Evolutionary conservation across 2,888 invertebrate genomes (phyloP).

Genomic region (Loripinus fragilis): DNA sequence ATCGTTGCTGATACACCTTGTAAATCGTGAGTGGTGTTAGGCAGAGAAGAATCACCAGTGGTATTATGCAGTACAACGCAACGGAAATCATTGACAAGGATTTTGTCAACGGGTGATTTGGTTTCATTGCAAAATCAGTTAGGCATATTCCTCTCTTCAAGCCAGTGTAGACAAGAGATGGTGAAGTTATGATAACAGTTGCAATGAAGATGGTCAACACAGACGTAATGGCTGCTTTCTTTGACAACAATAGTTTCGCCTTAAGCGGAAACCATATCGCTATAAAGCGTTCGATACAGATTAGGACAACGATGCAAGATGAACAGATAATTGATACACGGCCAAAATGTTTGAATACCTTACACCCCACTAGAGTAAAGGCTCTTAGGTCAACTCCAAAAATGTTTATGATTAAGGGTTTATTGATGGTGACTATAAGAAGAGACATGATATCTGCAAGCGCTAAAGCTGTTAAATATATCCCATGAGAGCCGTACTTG

Average conservation of each 20-base stretch:
- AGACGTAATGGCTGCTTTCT: conserved; percentile 30
- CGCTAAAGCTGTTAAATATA: conserved; percentile 57
- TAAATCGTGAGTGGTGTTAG: conserved; percentile 57
- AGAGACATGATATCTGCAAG: conserved; percentile 58
- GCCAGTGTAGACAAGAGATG: conserved; percentile 52
- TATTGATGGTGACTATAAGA: conserved; percentile 56
- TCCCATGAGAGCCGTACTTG: conserved; percentile 40
- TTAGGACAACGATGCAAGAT: conserved; percentile 63
- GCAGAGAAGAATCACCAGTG: conserved; percentile 54
- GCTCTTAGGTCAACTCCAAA: conserved; percentile 57
- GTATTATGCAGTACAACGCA: conserved; percentile 52
- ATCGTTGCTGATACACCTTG: conserved; percentile 30
- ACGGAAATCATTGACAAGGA: conserved; percentile 47
- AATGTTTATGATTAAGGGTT: conserved; percentile 53
- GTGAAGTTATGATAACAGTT: conserved; percentile 39
- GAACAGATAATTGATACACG: conserved; percentile 59
- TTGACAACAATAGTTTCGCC: conserved; percentile 49
- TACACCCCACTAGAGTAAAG: conserved; percentile 52
- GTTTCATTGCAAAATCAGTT: conserved; percentile 10
- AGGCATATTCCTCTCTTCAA: conserved; percentile 46
- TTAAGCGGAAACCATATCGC: conserved; percentile 62
- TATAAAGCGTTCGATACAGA: conserved; percentile 63
- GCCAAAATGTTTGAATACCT: conserved; percentile 57
- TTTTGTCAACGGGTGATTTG: conserved; percentile 20
- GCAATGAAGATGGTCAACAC: conserved; percentile 9